Conservation (phyloP, 2,888 invertebrate species). For the Melitaea athalia region DNA sequence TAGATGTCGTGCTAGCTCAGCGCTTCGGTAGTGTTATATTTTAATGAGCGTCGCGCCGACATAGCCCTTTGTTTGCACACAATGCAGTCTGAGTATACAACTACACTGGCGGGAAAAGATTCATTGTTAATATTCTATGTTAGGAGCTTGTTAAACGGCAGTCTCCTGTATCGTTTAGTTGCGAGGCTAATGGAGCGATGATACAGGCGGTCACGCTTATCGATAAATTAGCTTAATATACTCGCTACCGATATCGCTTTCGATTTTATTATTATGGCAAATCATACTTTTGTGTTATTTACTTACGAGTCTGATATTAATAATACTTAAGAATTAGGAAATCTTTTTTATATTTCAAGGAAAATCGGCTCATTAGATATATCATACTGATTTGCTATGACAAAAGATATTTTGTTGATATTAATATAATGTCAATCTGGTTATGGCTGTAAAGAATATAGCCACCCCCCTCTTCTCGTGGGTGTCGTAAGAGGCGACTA, state of each 20-base stretch:
- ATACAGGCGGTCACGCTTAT: conserved; percentile 15
- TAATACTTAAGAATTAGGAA: neutral
- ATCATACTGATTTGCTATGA: no score
- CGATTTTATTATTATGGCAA: neutral
- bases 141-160: conserved; percentile 43
- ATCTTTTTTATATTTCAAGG: no score
- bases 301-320: neutral
- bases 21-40: conserved; percentile 34
- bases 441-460: no score
- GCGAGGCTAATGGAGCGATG: conserved; percentile 26
- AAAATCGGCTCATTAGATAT: no score
- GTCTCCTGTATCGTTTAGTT: conserved; percentile 39
- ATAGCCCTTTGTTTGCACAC: conserved; percentile 57
- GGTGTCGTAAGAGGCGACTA: no score
- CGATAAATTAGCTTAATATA: conserved; percentile 22
- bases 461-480: no score
- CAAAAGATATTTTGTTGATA: no score
- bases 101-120: conserved; percentile 50
- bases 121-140: conserved; percentile 52
- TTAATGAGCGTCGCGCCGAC: conserved; percentile 55
- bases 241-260: neutral
- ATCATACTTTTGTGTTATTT: neutral
- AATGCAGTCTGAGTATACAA: conserved; percentile 56
- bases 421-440: no score
- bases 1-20: conserved; percentile 24